Evolutionary conservation across 2,888 invertebrate species (phyloP).

Genomic region (Ceriagrion tenellum): DNA sequence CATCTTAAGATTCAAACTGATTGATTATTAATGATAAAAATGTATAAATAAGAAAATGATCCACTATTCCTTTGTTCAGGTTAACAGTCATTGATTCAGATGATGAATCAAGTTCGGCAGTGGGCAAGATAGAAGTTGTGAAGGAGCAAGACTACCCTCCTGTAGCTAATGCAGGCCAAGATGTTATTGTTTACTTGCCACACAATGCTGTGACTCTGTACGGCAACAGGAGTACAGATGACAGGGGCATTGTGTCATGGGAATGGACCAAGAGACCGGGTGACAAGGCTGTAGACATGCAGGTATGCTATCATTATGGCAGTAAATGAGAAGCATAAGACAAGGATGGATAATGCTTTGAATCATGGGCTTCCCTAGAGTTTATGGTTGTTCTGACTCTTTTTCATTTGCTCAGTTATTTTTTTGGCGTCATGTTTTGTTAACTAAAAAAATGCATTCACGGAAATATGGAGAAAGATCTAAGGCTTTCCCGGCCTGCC

Average conservation of each 20-base stretch:
- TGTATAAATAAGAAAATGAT: conserved; percentile 1
- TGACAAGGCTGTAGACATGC: conserved; percentile 96
- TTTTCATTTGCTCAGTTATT: no score
- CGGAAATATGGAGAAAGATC: no score
- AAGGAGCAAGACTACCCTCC: conserved; percentile 97
- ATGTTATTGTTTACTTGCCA: conserved; percentile 93
- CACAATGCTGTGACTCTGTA: conserved; percentile 91
- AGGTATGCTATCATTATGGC: conserved; percentile 74
- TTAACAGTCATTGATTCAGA: conserved; percentile 95
- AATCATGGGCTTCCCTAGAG: no score
- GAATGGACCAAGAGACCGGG: conserved; percentile 96
- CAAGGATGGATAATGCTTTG: no score
- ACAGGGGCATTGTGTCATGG: conserved; percentile 95
- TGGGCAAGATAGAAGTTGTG: conserved; percentile 92
- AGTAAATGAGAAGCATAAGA: no score
- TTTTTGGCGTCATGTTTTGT: no score
- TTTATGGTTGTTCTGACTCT: no score
- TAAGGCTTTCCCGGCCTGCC: no score
- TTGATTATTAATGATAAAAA: conserved; percentile 4
- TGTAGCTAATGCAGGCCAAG: conserved; percentile 95
- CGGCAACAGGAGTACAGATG: conserved; percentile 95
- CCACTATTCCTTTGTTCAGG: conserved; percentile 75
- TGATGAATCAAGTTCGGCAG: conserved; percentile 90
- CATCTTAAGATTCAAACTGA: no score
- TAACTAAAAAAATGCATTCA: no score